Evolutionary conservation across 2,113 vertebrate species (phyloP), one percentile per base, ranked within the genome.

Genomic region (Baryphthengus martii): DNA sequence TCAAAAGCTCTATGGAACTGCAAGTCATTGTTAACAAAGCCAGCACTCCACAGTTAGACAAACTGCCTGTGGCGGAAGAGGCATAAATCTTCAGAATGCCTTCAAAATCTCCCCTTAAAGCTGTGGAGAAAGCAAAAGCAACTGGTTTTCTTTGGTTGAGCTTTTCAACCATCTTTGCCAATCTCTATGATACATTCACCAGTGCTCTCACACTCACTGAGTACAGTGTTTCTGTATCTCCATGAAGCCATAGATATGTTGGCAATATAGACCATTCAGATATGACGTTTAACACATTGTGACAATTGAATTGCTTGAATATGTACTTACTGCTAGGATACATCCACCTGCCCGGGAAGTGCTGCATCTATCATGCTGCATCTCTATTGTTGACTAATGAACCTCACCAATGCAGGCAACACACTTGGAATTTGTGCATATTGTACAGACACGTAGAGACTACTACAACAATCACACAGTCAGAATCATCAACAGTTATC

Each of bases 401-500:
- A 29, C 14, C 61, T 53, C 52, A 79, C 9, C 28, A 53, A 7
- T 2, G 9, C 10, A 45, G 28, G 9, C 28, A 75, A 17, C 16
- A 49, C 17, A 70, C 6, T 17, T 47, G 26, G 14, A 9, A 7
- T 67, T 56, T 53, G n/a, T 6, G 5, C 49, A 53, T 53, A 35
- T 24, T 52, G 18, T 20, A 35, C 33, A 55, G 52, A 8, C 26
- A n/a, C 87, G 40, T n/a, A 89, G 63, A 81, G 35, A 50, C 8
- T 7, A 3, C 2, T 12, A 20, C 20, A 35, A 55, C 16, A 45
- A 18, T 24, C 12, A 4, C 45, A 47, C 45, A 74, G 18, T 6
- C 39, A 62, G 55, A 81, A 74, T 37, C 21, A 28, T 67, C 1
- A 0, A 11, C 1, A 18, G 7, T 5, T 50, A 58, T 49, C 13